phyloP scores from a whole-genome alignment of 2,113 vertebrate species.

The Peromyscus leucopus region DNA sequence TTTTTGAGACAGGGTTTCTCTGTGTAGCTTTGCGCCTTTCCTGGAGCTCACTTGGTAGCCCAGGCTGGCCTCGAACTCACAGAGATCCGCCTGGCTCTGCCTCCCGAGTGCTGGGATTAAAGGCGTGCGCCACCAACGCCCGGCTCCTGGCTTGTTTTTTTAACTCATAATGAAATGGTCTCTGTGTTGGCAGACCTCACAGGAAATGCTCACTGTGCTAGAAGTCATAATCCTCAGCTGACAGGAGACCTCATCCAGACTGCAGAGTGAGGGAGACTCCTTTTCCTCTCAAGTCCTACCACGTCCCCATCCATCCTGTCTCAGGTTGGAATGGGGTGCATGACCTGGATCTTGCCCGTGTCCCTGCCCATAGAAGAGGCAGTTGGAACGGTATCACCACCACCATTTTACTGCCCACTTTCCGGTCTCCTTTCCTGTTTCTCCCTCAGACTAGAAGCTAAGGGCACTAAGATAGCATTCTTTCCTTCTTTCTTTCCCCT shows the following conservation, averaged over 20 bases:
- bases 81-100: no score
- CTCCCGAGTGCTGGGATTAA: no score
- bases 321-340: neutral
- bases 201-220: neutral
- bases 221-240: neutral
- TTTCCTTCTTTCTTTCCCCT: neutral
- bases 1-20: no score
- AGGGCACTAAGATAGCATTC: neutral
- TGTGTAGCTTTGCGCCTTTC: no score
- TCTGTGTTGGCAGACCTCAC: neutral
- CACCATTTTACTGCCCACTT: neutral
- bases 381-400: neutral
- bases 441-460: neutral
- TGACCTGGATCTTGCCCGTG: neutral
- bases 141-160: neutral
- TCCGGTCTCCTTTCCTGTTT: neutral
- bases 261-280: no score
- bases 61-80: no score
- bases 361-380: neutral
- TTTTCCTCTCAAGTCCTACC: neutral
- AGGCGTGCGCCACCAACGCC: accelerated
- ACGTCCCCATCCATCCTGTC: neutral
- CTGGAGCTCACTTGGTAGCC: no score
- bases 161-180: neutral
- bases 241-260: neutral